phyloP scores from a whole-genome alignment of 1,140 invertebrate genomes.

The Drosophila ogumai region DNA sequence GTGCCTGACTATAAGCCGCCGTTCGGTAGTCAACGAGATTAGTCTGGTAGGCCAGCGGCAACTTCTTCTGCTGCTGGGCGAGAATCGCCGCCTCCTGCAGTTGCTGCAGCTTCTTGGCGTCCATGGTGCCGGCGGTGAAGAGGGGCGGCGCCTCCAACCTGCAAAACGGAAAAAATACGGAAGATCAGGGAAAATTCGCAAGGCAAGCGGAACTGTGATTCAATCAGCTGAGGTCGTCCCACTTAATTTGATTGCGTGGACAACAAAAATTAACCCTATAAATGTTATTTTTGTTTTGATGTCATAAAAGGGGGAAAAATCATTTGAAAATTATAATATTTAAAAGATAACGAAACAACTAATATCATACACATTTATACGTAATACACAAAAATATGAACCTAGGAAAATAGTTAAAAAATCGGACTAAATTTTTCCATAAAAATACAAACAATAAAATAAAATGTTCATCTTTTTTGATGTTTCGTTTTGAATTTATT shows the following conservation, averaged over 20 bases:
- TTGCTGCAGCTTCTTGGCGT: slow-evolving; percentile 88
- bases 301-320: no score
- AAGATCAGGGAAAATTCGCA: slow-evolving; percentile 12
- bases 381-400: no score
- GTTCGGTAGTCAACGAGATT: slow-evolving; percentile 79
- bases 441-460: background rate
- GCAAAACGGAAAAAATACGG: slow-evolving; percentile 77
- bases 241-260: slow-evolving; percentile 54
- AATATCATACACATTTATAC: no score
- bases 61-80: slow-evolving; percentile 83
- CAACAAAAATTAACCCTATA: slow-evolving; percentile 14
- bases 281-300: background rate
- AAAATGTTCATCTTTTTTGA: background rate
- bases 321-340: no score
- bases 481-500: background rate
- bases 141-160: slow-evolving; percentile 89
- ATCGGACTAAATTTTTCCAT: no score
- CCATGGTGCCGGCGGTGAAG: slow-evolving; percentile 88
- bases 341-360: no score
- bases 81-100: slow-evolving; percentile 69
- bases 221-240: slow-evolving; percentile 55
- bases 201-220: slow-evolving; percentile 19
- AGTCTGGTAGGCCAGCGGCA: slow-evolving; percentile 82
- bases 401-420: no score
- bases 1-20: slow-evolving; percentile 75